These are phyloP conservation scores for Electrophaes corylata DNA, from an alignment of 2,888 invertebrate genomes.

Conservation along the genomic window DNA sequence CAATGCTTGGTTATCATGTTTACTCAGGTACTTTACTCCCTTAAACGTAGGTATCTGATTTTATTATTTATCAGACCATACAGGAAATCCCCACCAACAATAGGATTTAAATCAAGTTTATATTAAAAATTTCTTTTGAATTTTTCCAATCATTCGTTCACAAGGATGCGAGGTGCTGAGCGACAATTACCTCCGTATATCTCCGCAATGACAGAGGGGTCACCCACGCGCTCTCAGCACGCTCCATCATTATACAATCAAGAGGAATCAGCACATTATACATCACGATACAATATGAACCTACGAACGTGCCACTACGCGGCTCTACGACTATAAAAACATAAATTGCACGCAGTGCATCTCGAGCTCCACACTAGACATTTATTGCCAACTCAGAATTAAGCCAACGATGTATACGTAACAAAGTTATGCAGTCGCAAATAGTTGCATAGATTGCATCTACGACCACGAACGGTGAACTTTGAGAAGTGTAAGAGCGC, in stretches of 20 bases:
- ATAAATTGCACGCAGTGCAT: slow-evolving; percentile 3
- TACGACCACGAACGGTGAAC: not conserved
- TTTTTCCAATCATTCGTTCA: slow-evolving; percentile 25
- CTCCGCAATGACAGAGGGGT: slow-evolving; percentile 69
- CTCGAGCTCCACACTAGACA: not conserved
- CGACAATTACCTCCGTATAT: slow-evolving; percentile 59
- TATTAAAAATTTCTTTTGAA: not conserved
- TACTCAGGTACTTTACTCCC: too few species aligned
- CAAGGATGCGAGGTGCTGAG: slow-evolving; percentile 53
- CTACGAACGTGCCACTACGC: slow-evolving; percentile 24
- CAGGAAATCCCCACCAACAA: not conserved
- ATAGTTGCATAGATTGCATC: not conserved
- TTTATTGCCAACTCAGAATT: slow-evolving; percentile 8
- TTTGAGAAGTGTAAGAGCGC: not conserved
- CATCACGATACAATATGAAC: slow-evolving; percentile 37
- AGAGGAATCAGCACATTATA: slow-evolving; percentile 73
- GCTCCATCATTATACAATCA: slow-evolving; percentile 80
- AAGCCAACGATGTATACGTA: slow-evolving; percentile 30
- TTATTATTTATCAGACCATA: too few species aligned
- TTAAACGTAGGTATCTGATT: too few species aligned
- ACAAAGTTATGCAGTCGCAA: slow-evolving; percentile 19
- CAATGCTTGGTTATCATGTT: too few species aligned
- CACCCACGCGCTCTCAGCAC: slow-evolving; percentile 77
- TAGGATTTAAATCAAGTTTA: not conserved
- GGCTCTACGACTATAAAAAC: slow-evolving; percentile 9